Base-by-base conservation (phyloP, 2,888 invertebrate species). In the Himalopsyche japonica region DNA sequence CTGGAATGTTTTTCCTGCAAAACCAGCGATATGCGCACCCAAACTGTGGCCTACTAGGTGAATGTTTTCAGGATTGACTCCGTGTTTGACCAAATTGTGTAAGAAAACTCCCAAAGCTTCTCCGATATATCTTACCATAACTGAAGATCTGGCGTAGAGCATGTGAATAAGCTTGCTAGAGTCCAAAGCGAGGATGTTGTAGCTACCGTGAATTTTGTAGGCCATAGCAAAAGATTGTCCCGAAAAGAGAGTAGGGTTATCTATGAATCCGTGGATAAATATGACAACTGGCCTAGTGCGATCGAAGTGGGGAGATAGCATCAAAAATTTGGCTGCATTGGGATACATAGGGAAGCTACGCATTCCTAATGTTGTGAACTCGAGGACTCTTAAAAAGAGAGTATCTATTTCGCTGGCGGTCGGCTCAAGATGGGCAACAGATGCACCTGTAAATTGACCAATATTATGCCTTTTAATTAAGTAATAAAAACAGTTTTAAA, bases 1-100 rank as follows among this genome's bases (percentile, higher is more conserved):
- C 34, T 86, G 87, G 20, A 84, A 84, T 70, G 85, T 37, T 76
- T 86, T 85, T 30, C 86, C 87, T n/a, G 87, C 86, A 48, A 81
- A 84, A 43, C 87, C 87, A 30, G 57, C 76, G 79, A 86, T 80
- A 76, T 87, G 87, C 24, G 86, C 87, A 18, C 87, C 87, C 82
- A 87, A 81, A 30, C 87, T 87, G 86, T 87, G 87, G 37, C 87
- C 87, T 20, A 87, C 85, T 8, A 87, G 57, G 79, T 87, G 86
- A 81, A 87, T 79, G 1, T 48, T 78, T 6, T 84, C 57, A 27
- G 34, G 4, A 32, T 37, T 20, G 10, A 86, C 86, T 6, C 86
- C 86, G 6, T 20, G 43, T n/a, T 1, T 37, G 20, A 76, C 79
- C 34, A 86, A 24, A 57, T 86, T 80, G 80, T 82, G 27, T 3